Base-by-base conservation (phyloP, 2,797 vertebrate genomes). In the Semaprochilodus insignis region DNA sequence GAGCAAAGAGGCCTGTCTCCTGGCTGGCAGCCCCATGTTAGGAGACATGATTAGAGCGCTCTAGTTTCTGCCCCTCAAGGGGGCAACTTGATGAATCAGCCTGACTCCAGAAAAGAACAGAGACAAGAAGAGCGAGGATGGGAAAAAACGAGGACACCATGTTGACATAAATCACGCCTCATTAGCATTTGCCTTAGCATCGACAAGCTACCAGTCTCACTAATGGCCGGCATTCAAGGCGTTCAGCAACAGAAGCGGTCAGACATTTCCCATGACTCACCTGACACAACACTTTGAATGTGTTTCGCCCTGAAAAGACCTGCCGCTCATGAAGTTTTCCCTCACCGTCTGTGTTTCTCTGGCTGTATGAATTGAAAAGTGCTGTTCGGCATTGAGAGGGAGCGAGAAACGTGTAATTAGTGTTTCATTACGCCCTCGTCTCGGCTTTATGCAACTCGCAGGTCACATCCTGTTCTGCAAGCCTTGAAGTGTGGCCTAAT, bases 31-130 rank as follows among this genome's bases (percentile, higher is more conserved):
- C 74, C 86, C 88, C 88, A 84, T 92, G 89, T 92, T 88, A 85
- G 87, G 91, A 92, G 92, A 92, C 91, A 92, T 92, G 93, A 95
- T 94, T 93, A 95, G 93, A 94, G 92, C 86, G 91, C 89, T 92
- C 92, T 86, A 92, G 88, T 94, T 94, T 92, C 91, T 86, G 87
- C 85, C 88, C 86, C 93, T 92, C 89, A 60, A 86, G 90, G 90
- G 90, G 88, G 85, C 81, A 89, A 89, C 89, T 89, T 86, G 88
- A 93, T 93, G 88, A 91, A 94, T 91, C 90, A 85, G 87, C 84
- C 10, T 84, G 89, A 85, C 87, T 78, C 69, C 74, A n/a, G 25
- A 73, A 74, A 27, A 82, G 48, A 31, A 78, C 11, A 2, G n/a
- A 83, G 72, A 51, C 78, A 36, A 60, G 48, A 74, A 34, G 73